Conservation (phyloP, 2,797 vertebrate species). For the Balearica regulorum region DNA sequence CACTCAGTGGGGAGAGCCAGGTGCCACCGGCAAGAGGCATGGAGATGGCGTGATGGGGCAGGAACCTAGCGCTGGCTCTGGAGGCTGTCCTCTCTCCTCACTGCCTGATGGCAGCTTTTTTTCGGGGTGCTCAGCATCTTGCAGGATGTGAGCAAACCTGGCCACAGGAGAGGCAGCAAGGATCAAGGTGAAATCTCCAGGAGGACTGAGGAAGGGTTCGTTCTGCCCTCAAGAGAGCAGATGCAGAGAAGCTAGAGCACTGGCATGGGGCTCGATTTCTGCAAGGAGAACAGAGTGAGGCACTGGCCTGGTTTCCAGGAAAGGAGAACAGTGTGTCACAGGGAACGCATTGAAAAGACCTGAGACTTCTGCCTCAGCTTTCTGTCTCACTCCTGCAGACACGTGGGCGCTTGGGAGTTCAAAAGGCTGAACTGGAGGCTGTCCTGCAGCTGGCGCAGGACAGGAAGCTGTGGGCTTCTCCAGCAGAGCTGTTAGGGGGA, state of each 20-base stretch:
- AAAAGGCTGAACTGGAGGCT: slow-evolving; percentile 3
- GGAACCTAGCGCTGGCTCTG: neutral
- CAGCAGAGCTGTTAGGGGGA: neutral
- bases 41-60: neutral
- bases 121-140: neutral
- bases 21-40: neutral
- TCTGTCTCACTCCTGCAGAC: slow-evolving; percentile 6
- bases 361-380: slow-evolving; percentile 43
- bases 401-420: slow-evolving; percentile 5
- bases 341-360: slow-evolving; percentile 23
- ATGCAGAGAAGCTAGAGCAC: neutral
- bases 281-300: slow-evolving; percentile 16
- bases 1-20: neutral
- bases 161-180: neutral
- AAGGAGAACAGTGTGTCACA: slow-evolving; percentile 65
- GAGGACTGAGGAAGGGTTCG: neutral
- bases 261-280: neutral
- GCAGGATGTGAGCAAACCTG: neutral
- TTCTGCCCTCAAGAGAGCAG: slow-evolving; percentile 1
- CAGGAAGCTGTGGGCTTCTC: slow-evolving; percentile 4
- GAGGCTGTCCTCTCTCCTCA: neutral
- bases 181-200: neutral
- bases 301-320: slow-evolving; percentile 56
- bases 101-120: neutral
- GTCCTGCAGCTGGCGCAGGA: neutral